Conservation (phyloP, 2,888 invertebrate species). For the Candidula unifasciata region DNA sequence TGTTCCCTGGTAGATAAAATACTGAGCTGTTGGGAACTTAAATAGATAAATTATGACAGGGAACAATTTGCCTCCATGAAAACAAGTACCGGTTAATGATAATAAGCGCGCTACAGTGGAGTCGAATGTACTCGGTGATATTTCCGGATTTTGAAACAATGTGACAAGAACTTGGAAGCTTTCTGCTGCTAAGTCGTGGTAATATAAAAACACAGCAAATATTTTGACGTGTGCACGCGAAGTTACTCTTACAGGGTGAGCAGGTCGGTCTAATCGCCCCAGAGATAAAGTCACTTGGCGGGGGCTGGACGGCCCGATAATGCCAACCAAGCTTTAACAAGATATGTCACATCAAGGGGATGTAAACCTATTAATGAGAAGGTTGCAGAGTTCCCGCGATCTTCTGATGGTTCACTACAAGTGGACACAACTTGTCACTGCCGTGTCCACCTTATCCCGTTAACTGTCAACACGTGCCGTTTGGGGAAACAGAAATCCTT, state of each 20-base stretch:
- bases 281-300: neutral
- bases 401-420: constrained; percentile 13
- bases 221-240: constrained; percentile 38
- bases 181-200: neutral
- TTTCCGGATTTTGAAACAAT: neutral
- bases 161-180: neutral
- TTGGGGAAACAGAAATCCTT: constrained; percentile 31
- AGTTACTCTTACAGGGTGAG: constrained; percentile 29
- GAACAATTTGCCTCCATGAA: neutral
- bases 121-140: neutral
- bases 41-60: neutral
- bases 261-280: constrained; percentile 1
- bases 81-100: neutral
- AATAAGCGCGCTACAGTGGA: neutral
- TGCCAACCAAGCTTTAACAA: constrained; percentile 6
- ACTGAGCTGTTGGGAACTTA: too few relatives aligned
- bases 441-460: constrained; percentile 12
- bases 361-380: constrained; percentile 27
- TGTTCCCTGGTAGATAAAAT: neutral
- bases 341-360: constrained; percentile 40
- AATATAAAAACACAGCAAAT: constrained; percentile 18
- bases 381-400: neutral
- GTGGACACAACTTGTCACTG: constrained; percentile 40
- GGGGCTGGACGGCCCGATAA: neutral
- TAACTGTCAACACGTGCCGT: constrained; percentile 38